Base-by-base conservation (phyloP, 2,888 invertebrate genomes). In the Caenorhabditis afra region DNA sequence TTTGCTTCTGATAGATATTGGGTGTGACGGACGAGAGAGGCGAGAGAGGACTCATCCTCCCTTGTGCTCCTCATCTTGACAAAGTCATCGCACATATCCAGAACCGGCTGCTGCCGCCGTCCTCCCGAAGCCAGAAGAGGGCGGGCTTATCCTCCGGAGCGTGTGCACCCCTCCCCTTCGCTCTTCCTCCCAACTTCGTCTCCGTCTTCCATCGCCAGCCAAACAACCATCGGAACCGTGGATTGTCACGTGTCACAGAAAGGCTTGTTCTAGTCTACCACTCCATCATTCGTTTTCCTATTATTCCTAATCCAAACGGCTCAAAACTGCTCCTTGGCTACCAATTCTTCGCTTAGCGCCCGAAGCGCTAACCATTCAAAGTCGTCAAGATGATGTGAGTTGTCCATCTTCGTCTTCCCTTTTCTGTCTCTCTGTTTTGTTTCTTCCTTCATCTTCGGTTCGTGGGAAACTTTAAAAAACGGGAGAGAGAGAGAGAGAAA, bases 371-470 rank as follows among this genome's bases (percentile, higher is more conserved):
- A 71, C 55, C 47, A 62, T 53, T 71, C 71, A 64, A 64, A 71
- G 57, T 64, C 73, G 58, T 73, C 58, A 73, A 62, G 64, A 73
- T 73, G 73, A 73, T 73, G 73, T 73, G 73, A 73, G 73, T 73
- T 64, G 73, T 64, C 71, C 47, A 29, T 52, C 41, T 20, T 45
- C 45, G 23, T 23, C 22, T 58, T 45, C 16, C 23, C 39, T 45
- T 58, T 47, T 57, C 35, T 35, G 35, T 71, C 53, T 45, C 64
- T 70, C 23, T n/a, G n/a, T n/a, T n/a, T 47, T 37, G 29, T 29
- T n/a, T 39, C 67, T 29, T 23, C 44, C 22, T 50, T 58, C 70
- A 47, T 62, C 37, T 57, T 57, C 39, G 62, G 71, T 71, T 47
- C 62, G 71, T 62, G 71, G 57, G 62, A 70, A 68, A 67, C 49